Evolutionary conservation across 2,113 vertebrate species (phyloP).

Genomic region (Eudyptes chrysolophus): DNA sequence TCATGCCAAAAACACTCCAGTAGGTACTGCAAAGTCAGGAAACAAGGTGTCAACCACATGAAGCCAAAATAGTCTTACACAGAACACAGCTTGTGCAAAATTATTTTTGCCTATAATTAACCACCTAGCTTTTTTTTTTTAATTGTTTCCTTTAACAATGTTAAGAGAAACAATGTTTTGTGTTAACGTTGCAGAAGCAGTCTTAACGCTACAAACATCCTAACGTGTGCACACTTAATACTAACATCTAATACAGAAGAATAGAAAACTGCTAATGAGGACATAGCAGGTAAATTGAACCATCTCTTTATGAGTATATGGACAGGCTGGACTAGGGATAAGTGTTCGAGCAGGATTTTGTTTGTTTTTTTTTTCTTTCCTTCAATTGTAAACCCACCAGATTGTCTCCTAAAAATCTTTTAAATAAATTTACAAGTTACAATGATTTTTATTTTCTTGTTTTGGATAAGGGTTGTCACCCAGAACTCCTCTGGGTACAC

Average conservation of each 20-base stretch:
- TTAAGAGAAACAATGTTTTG: background rate
- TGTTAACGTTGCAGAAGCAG: background rate
- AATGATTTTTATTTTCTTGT: background rate
- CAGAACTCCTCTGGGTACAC: background rate
- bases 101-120: background rate
- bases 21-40: background rate
- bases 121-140: background rate
- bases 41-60: background rate
- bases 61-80: background rate
- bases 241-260: background rate
- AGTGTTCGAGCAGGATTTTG: background rate
- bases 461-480: background rate
- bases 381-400: background rate
- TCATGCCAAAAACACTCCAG: background rate
- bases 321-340: background rate
- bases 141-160: background rate
- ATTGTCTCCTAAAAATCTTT: background rate
- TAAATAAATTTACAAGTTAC: background rate
- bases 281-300: background rate
- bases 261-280: background rate
- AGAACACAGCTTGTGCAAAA: background rate
- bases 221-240: rapidly evolving
- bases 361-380: background rate
- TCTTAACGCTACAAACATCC: background rate
- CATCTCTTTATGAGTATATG: background rate